Base-by-base conservation (phyloP, 2,888 invertebrate species). In the Strigamia crassipes region DNA sequence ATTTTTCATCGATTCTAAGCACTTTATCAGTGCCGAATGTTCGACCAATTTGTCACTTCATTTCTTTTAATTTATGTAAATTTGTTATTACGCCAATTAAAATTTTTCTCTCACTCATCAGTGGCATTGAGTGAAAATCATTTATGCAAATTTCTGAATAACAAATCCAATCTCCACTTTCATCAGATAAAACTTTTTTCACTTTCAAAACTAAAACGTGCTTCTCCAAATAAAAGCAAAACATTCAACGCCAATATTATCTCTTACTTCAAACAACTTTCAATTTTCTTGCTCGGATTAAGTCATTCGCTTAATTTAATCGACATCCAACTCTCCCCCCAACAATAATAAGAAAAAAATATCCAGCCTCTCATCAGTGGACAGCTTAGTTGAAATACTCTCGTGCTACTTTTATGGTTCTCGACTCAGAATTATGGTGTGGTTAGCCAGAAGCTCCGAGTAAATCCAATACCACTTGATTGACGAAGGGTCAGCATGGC, bases 401-500 rank as follows among this genome's bases (percentile, higher is more conserved):
- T 61, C 61, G 5, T 21, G 18, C 9, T 61, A 18, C 61, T 61
- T 61, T 61, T 61, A 61, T 61, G 61, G 61, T 15, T 18, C 61
- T 61, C 21, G 23, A 23, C 61, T 61, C 61, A 61, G 61, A 61
- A 61, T 61, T 61, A 61, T 61, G 61, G 61, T 23, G 61, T 61
- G 61, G 61, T 61, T 61, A 61, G 61, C 61, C 61, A 61, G 61
- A 8, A 61, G 61, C 61, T 61, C n/a, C 61, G 61, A 18, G 18
- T 61, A 23, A 61, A 9, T 61, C 61, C 61, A 61, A 61, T 61
- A 61, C 61, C 61, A 61, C 61, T 61, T 61, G 61, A 61, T 61
- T 61, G 61, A 61, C 61, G 61, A 61, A 61, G 61, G 61, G 61
- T 61, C 61, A 61, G 61, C 61, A 18, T 18, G 61, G 61, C 61